Base-by-base conservation (phyloP, 2,888 invertebrate species). In the Drosophila quasianomalipes region DNA sequence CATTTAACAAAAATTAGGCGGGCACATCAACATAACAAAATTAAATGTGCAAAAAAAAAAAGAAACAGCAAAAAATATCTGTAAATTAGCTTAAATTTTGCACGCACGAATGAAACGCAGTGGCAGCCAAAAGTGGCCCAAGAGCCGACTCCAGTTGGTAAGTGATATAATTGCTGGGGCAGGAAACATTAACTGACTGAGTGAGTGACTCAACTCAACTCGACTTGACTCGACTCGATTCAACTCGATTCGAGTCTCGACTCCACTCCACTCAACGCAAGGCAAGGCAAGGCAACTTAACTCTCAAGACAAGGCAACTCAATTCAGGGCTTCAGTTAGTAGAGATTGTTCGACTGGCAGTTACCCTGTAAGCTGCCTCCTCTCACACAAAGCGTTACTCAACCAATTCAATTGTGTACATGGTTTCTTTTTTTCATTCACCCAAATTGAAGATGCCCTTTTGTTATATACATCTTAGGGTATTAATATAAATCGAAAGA, bases 81-180 rank as follows among this genome's bases (percentile, higher is more conserved):
- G 85, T 75, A 85, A 85, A 90, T 90, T 90, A 88, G 89, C 88
- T 85, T 73, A 73, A 80, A 90, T 85, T 78, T 76, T 90, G 90
- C 86, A 85, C 90, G 85, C 85, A 88, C 74, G 89, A 90, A 69
- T 80, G 89, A 69, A 83, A 75, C 82, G 76, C 82, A 78, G 77
- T 49, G 67, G 70, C 66, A 62, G 61, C 60, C 30, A 28, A 64
- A 63, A 33, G 61, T 58, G 74, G 67, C 74, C 75, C 69, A 62
- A 63, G 61, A 53, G 41, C 19, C 26, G 33, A 49, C 57, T 74
- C 52, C 70, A 71, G 35, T 44, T 75, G 68, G 86, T 82, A 85
- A 89, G 85, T 85, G 85, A 89, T 87, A 85, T 85, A 85, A 85
- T 85, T 89, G 85, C 87, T 85, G 85, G 77, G 87, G 76, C 85